Conservation (phyloP, 1,140 invertebrate species). For the Epicauta chinensis region DNA sequence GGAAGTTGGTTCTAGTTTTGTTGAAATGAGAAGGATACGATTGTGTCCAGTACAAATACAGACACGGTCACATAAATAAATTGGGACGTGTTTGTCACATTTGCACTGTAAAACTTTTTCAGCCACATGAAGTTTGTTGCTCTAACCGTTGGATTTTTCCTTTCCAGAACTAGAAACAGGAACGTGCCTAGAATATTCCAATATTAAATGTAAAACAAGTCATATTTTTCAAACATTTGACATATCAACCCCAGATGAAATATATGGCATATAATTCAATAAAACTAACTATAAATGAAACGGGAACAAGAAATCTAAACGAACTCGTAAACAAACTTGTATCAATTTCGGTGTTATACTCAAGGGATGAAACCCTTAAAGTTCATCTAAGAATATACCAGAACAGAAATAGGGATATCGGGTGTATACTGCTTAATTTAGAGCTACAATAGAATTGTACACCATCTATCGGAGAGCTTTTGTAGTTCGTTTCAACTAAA, state of each 20-base stretch:
- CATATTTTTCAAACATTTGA: not conserved
- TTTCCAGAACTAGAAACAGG: too few species aligned
- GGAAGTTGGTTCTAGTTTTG: too few species aligned
- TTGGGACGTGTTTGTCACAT: slow-evolving; percentile 19
- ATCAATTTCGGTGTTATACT: too few species aligned
- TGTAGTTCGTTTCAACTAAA: not conserved
- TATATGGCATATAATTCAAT: not conserved
- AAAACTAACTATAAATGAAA: too few species aligned
- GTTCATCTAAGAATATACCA: too few species aligned
- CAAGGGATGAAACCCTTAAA: too few species aligned
- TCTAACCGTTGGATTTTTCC: not conserved
- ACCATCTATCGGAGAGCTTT: not conserved
- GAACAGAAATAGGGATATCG: too few species aligned
- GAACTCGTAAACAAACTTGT: too few species aligned
- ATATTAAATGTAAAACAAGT: not conserved
- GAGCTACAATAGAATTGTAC: not conserved
- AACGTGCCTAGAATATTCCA: not conserved
- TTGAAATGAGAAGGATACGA: too few species aligned
- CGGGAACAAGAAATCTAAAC: too few species aligned
- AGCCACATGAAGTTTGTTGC: slow-evolving; percentile 22
- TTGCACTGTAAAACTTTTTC: slow-evolving; percentile 27
- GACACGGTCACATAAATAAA: not conserved
- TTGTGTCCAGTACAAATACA: slow-evolving; percentile 18
- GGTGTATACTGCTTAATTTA: not conserved
- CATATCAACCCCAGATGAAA: not conserved